Evolutionary conservation across 2,113 vertebrate genomes (phyloP).

Genomic region (Axis porcinus): DNA sequence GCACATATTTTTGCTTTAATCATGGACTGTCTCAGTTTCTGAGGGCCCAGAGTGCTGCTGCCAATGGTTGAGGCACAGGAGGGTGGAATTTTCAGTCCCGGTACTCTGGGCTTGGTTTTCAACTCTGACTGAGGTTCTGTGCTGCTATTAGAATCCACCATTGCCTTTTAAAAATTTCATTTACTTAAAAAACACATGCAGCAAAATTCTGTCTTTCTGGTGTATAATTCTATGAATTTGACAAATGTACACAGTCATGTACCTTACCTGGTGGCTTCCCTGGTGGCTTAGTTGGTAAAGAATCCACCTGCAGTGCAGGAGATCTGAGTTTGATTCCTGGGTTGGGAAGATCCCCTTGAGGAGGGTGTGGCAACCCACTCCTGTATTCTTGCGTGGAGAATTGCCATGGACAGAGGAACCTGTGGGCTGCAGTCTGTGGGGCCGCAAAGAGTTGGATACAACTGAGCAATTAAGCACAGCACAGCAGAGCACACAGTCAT

Average conservation of each 20-base stretch:
- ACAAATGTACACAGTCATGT: not conserved
- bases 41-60: conserved; percentile 9
- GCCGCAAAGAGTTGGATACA: not conserved
- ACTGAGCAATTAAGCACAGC: not conserved
- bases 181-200: not conserved
- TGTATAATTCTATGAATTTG: not conserved
- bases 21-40: conserved; percentile 55
- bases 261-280: not conserved
- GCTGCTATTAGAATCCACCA: not conserved
- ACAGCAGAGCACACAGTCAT: not conserved
- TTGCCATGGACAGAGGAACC: not conserved
- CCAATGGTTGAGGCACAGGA: conserved; percentile 42
- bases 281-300: not conserved
- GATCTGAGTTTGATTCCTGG: not conserved
- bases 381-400: not conserved
- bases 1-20: conserved; percentile 68
- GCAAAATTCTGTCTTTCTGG: not conserved
- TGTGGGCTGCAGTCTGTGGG: not conserved
- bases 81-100: not conserved
- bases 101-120: conserved; percentile 25
- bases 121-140: conserved; percentile 8
- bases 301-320: not conserved
- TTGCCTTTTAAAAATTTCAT: not conserved
- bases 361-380: not conserved
- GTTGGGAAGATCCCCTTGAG: not conserved